Evolutionary conservation across 2,888 invertebrate species (phyloP).

Genomic region (Lithophane leautieri): DNA sequence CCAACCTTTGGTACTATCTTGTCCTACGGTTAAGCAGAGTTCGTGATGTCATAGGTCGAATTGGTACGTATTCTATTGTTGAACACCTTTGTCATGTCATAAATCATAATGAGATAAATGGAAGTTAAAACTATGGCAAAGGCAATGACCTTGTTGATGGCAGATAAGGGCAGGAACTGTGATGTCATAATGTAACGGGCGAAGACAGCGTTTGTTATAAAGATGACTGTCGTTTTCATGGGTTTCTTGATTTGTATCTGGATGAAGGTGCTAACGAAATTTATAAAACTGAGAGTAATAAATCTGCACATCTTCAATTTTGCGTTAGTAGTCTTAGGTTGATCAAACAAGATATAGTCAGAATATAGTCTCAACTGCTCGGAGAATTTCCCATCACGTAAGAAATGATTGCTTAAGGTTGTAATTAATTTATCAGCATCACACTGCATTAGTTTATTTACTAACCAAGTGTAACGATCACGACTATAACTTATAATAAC

Average conservation of each 20-base stretch:
- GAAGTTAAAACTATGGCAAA: slow-evolving; percentile 72
- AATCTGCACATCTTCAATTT: background rate
- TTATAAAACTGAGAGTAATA: background rate
- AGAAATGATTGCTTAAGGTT: slow-evolving; percentile 6
- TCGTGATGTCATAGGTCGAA: slow-evolving; percentile 85
- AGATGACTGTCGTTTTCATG: slow-evolving; percentile 69
- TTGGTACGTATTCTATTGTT: slow-evolving; percentile 77
- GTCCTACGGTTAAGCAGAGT: slow-evolving; percentile 65
- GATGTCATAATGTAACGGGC: slow-evolving; percentile 54
- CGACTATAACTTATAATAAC: slow-evolving; percentile 4
- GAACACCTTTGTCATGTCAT: slow-evolving; percentile 73
- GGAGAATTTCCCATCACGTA: slow-evolving; percentile 6
- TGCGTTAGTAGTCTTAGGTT: too few relatives aligned
- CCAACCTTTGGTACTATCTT: slow-evolving; percentile 7
- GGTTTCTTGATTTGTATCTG: slow-evolving; percentile 3
- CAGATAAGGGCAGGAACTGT: slow-evolving; percentile 69
- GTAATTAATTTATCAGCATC: slow-evolving; percentile 30
- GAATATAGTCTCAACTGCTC: too few relatives aligned
- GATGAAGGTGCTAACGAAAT: background rate
- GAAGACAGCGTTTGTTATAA: slow-evolving; percentile 51
- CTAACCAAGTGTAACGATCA: slow-evolving; percentile 21
- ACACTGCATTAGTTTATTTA: slow-evolving; percentile 14
- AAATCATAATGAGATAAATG: slow-evolving; percentile 77
- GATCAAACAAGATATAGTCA: background rate
- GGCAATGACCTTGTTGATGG: slow-evolving; percentile 78